Conservation (phyloP, 2,888 invertebrate species). For the Nephrotoma appendiculata region DNA sequence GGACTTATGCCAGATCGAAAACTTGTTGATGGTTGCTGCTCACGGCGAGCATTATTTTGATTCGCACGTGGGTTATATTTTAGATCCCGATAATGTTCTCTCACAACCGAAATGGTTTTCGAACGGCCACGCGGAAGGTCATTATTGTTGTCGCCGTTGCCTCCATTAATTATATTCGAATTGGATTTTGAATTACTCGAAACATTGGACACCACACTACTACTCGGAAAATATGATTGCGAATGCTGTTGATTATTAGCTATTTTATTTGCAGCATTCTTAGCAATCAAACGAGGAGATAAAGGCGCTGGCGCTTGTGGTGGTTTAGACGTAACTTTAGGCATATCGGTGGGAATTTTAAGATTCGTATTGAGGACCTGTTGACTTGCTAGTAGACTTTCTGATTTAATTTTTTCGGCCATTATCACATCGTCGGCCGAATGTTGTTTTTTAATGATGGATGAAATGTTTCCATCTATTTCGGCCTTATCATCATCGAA, state of each 20-base stretch:
- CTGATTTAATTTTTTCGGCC: slow-evolving; percentile 8
- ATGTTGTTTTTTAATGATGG: slow-evolving; percentile 22
- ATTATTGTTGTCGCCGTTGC: slow-evolving; percentile 39
- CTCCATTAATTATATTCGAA: slow-evolving; percentile 15
- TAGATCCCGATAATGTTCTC: slow-evolving; percentile 27
- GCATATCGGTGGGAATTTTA: slow-evolving; percentile 20
- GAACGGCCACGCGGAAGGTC: slow-evolving; percentile 37
- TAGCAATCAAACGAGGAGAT: slow-evolving; percentile 30
- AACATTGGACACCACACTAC: slow-evolving; percentile 11
- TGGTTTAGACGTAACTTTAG: slow-evolving; percentile 37
- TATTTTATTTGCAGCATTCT: slow-evolving; percentile 18
- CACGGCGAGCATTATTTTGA: slow-evolving; percentile 14
- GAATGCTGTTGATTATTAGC: slow-evolving; percentile 6
- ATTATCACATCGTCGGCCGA: slow-evolving; percentile 28
- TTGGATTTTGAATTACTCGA: slow-evolving; percentile 18
- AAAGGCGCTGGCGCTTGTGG: slow-evolving; percentile 49
- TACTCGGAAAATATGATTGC: slow-evolving; percentile 13
- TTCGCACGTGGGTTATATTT: slow-evolving; percentile 7
- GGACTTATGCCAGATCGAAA: slow-evolving; percentile 69
- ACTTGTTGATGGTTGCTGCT: slow-evolving; percentile 26
- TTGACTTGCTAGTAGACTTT: slow-evolving; percentile 8
- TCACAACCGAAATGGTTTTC: slow-evolving; percentile 68
- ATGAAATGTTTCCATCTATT: slow-evolving; percentile 27
- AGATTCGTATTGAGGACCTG: slow-evolving; percentile 19
- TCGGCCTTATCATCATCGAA: slow-evolving; percentile 31